Evolutionary conservation across 2,113 vertebrate genomes (phyloP), one percentile per base, ranked within the genome.

Genomic region (Pterocles orientalis): DNA sequence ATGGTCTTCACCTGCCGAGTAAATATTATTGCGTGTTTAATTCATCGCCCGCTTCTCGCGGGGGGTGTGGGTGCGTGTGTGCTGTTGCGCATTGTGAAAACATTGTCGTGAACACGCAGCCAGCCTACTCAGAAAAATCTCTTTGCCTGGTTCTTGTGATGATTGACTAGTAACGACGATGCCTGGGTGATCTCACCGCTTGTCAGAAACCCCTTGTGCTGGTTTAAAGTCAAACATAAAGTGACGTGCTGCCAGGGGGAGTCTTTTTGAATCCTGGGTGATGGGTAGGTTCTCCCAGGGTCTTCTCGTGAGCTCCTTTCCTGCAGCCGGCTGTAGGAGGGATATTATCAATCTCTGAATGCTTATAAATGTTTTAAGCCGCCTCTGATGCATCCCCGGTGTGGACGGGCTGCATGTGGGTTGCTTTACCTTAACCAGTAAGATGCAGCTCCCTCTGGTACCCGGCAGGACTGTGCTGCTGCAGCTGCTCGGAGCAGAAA

Each of bases 11-110:
- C 88, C 90, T 80, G 66, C 82, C 2, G n/a, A 57, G 71, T 50
- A 47, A 66, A 77, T 86, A 4, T 36, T 64, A 58, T 10, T 26
- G 31, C 75, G 11, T 78, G 64, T 91, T 94, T 83, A 92, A 95
- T 93, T 92, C 91, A 47, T 85, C 15, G 79, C 31, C 65, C 7
- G 0, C 58, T 61, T 45, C 51, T 62, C 29, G 1, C 2, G 1
- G 26, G 33, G 24, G 25, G 36, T 2, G 12, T 19, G 57, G 0
- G 2, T 1, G 48, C 14, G 0, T 54, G 2, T 3, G 60, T 20
- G 50, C 50, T 31, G 17, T 5, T 56, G 12, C 2, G 65, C 33
- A 0, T 54, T 3, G 23, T 29, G 10, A 3, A 29, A 65, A 23
- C 86, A 4, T 14, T 7, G 5, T 39, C 1, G 2, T 2, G 60